Evolutionary conservation across 2,113 vertebrate species (phyloP), one percentile per base, ranked within the genome.

Genomic region (Alectura lathami): DNA sequence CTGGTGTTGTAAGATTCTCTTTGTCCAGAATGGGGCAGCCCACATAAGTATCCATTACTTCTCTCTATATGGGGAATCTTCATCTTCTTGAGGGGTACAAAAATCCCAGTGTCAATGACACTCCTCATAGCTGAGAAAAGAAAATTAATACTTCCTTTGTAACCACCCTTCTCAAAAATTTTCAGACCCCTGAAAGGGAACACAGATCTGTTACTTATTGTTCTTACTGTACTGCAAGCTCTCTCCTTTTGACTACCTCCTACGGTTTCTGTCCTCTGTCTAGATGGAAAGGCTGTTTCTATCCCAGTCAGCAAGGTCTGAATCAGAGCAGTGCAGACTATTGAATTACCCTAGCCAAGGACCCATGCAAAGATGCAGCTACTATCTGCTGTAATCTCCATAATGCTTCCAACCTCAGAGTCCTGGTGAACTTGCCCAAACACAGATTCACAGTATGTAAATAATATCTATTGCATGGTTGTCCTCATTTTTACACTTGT

Each of bases 401-500:
- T n/a, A 72, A 57, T 34, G 7, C 6, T 84, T 93, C 66, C 26
- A 56, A 50, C 4, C 17, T 21, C 26, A 36, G 38, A 82, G 22
- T 13, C 29, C 5, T 38, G 8, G 43, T 30, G 47, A 85, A 91
- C 11, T 56, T 86, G 20, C 6, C 23, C 14, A 56, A 77, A 57
- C 10, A 51, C 17, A 79, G 26, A 43, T 62, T 64, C 17, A 60
- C 13, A 42, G n/a, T n/a, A 2, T 29, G n/a, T 36, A 83, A 62
- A 16, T 64, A 56, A 8, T 47, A 27, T 13, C 54, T 89, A 6
- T 40, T 79, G 2, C 6, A 3, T 81, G 42, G 6, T 43, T 68
- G 23, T 47, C 0, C 0, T 69, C 14, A n/a, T 3, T 0, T 1
- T 32, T 75, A 81, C 3, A 22, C 60, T 62, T 73, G 13, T 74